Percentiles rank a stretch among this genome's conserved stretches.
These are phyloP conservation scores for Rhinolophus ferrumequinum DNA, from an alignment of 2,113 vertebrate species.

Conservation along the genomic window DNA sequence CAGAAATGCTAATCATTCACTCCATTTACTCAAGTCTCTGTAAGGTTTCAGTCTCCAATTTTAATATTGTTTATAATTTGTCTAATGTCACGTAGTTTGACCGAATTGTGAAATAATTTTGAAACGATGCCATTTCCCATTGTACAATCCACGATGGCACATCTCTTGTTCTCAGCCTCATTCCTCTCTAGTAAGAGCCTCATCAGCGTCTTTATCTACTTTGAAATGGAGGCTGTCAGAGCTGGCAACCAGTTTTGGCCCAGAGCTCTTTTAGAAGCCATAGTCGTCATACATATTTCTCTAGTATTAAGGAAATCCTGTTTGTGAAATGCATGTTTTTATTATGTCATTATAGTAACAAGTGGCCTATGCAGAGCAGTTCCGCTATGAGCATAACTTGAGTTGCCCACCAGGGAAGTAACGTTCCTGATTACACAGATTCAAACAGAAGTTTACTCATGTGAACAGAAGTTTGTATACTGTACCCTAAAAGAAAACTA, in stretches of 20 bases:
- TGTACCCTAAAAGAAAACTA: constrained; percentile 14
- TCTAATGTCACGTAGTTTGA: constrained; percentile 2
- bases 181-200: background rate
- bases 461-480: background rate
- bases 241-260: background rate
- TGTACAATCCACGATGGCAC: background rate
- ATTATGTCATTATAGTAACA: constrained; percentile 26
- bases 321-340: constrained; percentile 3
- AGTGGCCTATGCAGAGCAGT: background rate
- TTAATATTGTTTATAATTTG: constrained; percentile 17
- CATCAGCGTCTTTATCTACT: constrained; percentile 11
- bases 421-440: constrained; percentile 28
- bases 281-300: background rate
- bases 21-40: background rate
- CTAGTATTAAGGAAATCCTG: constrained; percentile 28
- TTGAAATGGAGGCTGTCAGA: constrained; percentile 40
- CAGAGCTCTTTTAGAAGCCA: background rate
- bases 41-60: constrained; percentile 38
- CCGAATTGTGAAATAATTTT: constrained; percentile 15
- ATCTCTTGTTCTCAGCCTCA: background rate
- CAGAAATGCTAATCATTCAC: background rate
- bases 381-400: background rate
- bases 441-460: constrained; percentile 36
- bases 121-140: background rate
- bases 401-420: constrained; percentile 44